Evolutionary conservation across 1,140 invertebrate genomes (phyloP), one percentile per base, ranked within the genome.

Genomic region (Alviniconcha marisindica): DNA sequence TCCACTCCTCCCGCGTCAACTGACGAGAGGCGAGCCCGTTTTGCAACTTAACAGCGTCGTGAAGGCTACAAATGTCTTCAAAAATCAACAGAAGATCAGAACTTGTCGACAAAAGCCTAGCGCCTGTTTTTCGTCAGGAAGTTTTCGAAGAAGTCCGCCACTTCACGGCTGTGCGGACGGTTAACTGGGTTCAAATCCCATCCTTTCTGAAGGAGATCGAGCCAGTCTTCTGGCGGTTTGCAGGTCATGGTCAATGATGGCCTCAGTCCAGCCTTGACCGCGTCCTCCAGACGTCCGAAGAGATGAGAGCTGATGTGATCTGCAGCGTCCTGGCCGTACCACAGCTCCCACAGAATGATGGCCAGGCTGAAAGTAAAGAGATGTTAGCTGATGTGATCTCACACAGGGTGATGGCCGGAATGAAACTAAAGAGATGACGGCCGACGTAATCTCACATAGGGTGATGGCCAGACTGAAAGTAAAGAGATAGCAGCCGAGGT

Each of bases 341-440:
- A 91, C 84, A 91, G 87, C 82, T 91, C 90, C 90, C 90, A 91
- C 33, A 90, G 38, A 21, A 91, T 88, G 36, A 90, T 87, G 10
- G 77, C 89, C n/a, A 91, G 38, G 69, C 84, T 84, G 36, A 42
- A 66, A 51, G 7, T 1, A 48, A 10, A 28, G 18, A 15, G 7
- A 15, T 7, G 10, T n/a, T 66, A 15, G 18, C 18, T 31, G 14
- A 18, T 7, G 2, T 36, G 28, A 71, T 10, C 31, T 40, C 66
- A 4, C 66, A 40, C 36, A 40, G 36, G 36, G 7, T 18, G 15
- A 71, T 36, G 14, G 14, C 66, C 31, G 12, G 36, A 14, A 14
- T 33, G 31, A 10, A 38, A 33, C 7, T 14, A 71, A 4, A 18
- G 60, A 66, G 10, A 66, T 7, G 7, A n/a, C n/a, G n/a, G n/a